Base-by-base conservation (phyloP, 2,888 invertebrate genomes). In the Mermis nigrescens region DNA sequence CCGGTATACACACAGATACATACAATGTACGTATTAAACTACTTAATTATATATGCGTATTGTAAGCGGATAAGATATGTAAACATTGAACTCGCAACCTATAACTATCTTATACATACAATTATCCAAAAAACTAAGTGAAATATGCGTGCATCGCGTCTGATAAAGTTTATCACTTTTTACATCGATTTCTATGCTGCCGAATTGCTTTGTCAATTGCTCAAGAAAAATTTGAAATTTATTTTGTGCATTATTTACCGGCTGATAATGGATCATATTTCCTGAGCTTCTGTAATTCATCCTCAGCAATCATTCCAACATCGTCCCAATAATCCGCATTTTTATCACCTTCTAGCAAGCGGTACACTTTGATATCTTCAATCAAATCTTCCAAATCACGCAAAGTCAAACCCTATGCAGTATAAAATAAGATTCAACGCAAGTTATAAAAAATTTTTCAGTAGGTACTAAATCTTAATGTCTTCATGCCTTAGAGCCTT, bases 241-340 rank as follows among this genome's bases (percentile, higher is more conserved):
- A n/a, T n/a, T n/a, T n/a, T n/a, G n/a, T n/a, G n/a, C n/a, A n/a
- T n/a, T n/a, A 61, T 68, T 69, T 69, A 65, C 63, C 64, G 55
- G 64, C 31, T 65, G 55, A 32, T 66, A 27, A 22, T 3, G 67
- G 66, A 65, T 84, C 82, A 53, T 83, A 74, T 69, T 87, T 85
- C 38, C 83, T 79, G 68, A 91, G 77, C 76, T 89, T 90, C 69
- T 83, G 82, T 58, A 91, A 77, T 75, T 94, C 92, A 75, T 92
- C 92, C 73, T 86, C 82, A 2, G 89, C 91, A 64, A 95, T 91
- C 45, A 88, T 86, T 58, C 87, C 86, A 69, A 95, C 88, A 73
- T 95, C 95, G 68, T 83, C 82, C 95, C 95, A 95, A 76, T 91
- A 95, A 70, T 85, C 82, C 57, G 82, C 80, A 75, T 94, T 88